Base-by-base conservation (phyloP, 2,113 vertebrate genomes). In the Eidolon helvum region DNA sequence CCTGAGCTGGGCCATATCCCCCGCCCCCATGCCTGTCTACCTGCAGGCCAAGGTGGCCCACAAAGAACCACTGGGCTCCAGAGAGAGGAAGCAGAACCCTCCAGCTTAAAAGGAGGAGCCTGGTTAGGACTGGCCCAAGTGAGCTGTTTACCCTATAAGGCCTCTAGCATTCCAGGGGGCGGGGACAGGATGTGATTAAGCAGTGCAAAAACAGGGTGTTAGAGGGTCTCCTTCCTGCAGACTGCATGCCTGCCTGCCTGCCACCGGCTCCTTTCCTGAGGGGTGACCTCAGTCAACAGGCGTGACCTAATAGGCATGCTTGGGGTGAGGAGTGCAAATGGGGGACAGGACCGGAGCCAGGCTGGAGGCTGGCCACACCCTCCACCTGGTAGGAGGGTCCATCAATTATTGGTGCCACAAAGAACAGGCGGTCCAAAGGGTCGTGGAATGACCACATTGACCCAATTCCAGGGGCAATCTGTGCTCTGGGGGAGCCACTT, bases 101-200 rank as follows among this genome's bases (percentile, higher is more conserved):
- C 68, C 38, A 2, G 10, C 78, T 6, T 6, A 57, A 24, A 35
- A 55, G 66, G 43, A 75, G 19, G 53, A 33, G 66, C 40, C 63
- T 7, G 35, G 33, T 12, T 18, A 9, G 10, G 28, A 72, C 0
- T 22, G 38, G 48, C 72, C 40, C 30, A 50, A 26, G 30, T 1
- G 30, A 48, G 61, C 79, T 65, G 14, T 63, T 90, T 94, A 83
- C 72, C 82, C 90, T 18, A 65, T 33, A 83, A 95, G 95, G 72
- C 77, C 74, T 87, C 30, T 33, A 85, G 61, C 16, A 12, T 53
- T 87, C 74, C 22, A 6, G 57, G 2, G 63, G 85, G 91, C 2
- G 53, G 93, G 57, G 91, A 97, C 96, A 97, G 95, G 98, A 97
- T 6, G 7, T 96, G 97, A 97, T n/a, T 84, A 94, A 97, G 91